Percentiles rank a stretch among this genome's conserved stretches.
Conservation (phyloP, 1,140 invertebrate species). For the Brachionus koreanus region DNA sequence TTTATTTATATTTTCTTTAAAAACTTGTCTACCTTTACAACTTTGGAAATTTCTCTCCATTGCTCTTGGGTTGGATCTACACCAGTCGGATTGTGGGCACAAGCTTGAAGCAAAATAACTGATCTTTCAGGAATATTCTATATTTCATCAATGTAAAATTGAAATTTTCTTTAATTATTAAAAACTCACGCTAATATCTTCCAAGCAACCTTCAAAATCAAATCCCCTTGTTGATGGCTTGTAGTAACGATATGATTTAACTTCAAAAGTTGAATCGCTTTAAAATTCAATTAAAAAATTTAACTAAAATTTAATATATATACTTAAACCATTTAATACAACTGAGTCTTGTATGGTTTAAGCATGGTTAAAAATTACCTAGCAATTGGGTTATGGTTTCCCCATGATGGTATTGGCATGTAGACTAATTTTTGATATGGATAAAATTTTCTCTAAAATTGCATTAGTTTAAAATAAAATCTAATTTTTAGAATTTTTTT, state of each 20-base stretch:
- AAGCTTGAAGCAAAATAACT: conserved; percentile 89
- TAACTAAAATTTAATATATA: conserved; percentile 1
- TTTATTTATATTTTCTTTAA: conserved; percentile 44
- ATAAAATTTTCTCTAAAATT: conserved; percentile 67
- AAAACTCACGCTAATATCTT: conserved; percentile 79
- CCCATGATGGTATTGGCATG: conserved; percentile 92
- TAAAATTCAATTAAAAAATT: conserved; percentile 24
- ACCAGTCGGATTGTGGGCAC: conserved; percentile 98
- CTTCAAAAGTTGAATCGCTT: conserved; percentile 72
- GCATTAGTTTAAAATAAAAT: conserved; percentile 46
- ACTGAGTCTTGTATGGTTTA: not conserved
- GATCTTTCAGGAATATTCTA: conserved; percentile 88
- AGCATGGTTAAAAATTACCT: conserved; percentile 61
- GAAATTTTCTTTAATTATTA: not conserved
- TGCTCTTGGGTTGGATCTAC: conserved; percentile 75
- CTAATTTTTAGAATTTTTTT: too few relatives aligned
- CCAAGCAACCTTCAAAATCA: conserved; percentile 81
- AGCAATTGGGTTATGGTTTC: conserved; percentile 91
- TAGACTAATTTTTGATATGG: conserved; percentile 79
- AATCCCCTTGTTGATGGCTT: conserved; percentile 90
- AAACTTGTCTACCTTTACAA: conserved; percentile 67
- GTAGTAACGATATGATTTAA: conserved; percentile 91
- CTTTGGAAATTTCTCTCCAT: conserved; percentile 76
- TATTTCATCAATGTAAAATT: not conserved
- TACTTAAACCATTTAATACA: not conserved